phyloP scores from a whole-genome alignment of 2,113 vertebrate genomes.

The Nesogale talazaci region DNA sequence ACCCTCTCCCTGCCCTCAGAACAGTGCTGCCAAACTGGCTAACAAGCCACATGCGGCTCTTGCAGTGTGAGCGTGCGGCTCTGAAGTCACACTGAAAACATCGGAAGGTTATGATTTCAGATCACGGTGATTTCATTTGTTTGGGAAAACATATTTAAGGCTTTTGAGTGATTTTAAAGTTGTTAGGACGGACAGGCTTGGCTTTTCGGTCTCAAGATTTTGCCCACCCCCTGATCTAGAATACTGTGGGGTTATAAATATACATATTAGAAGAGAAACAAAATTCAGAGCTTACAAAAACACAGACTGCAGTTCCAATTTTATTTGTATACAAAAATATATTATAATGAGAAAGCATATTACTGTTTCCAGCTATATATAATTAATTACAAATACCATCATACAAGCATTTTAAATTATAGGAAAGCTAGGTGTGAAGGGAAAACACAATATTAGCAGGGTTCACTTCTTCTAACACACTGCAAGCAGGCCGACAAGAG shows the following conservation, averaged over 20 bases:
- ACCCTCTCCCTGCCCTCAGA: background rate
- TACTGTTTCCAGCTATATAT: conserved; percentile 92
- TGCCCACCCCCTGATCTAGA: too few relatives aligned
- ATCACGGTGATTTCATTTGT: too few relatives aligned
- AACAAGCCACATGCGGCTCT: too few relatives aligned
- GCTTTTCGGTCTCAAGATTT: too few relatives aligned
- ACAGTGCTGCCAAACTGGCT: too few relatives aligned
- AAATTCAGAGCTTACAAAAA: conserved; percentile 26
- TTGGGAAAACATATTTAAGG: too few relatives aligned
- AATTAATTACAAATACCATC: conserved; percentile 93
- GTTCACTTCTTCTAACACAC: conserved; percentile 72
- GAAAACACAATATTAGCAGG: conserved; percentile 82
- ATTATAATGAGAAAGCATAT: conserved; percentile 90
- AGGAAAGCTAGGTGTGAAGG: conserved; percentile 86
- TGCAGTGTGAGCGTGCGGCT: too few relatives aligned
- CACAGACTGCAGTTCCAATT: conserved; percentile 79
- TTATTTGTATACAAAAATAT: conserved; percentile 98
- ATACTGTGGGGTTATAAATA: background rate
- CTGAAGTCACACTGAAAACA: too few relatives aligned
- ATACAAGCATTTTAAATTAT: conserved; percentile 93
- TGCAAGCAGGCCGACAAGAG: conserved; percentile 68
- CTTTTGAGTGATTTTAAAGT: too few relatives aligned
- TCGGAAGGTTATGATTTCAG: too few relatives aligned
- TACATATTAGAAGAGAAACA: background rate
- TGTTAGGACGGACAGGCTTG: too few relatives aligned